A percentile compares a stretch with the other conserved stretches of the same genome.
Conservation (phyloP, 2,888 invertebrate genomes). For the Dyspetes luteomarginatus region DNA sequence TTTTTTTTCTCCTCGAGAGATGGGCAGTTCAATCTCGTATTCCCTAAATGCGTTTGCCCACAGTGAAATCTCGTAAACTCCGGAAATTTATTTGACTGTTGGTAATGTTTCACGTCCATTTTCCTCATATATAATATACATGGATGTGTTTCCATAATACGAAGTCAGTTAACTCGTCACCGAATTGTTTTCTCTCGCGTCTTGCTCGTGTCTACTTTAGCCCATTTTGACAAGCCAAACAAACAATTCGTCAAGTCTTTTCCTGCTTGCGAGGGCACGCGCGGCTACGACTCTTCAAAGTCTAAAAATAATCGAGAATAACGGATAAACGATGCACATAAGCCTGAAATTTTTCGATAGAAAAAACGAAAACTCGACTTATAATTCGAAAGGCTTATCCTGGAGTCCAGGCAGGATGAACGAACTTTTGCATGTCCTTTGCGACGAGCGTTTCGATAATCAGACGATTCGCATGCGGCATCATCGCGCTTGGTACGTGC, state of each 20-base stretch:
- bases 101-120: slow-evolving; percentile 3
- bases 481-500: slow-evolving; percentile 63
- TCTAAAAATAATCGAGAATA: slow-evolving; percentile 39
- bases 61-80: slow-evolving; percentile 15
- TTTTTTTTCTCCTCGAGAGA: no score
- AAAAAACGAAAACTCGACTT: background rate
- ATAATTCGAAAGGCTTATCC: background rate
- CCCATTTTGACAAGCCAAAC: slow-evolving; percentile 77
- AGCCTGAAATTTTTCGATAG: background rate
- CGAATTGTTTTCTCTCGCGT: slow-evolving; percentile 70
- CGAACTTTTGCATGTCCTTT: slow-evolving; percentile 29
- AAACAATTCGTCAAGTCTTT: slow-evolving; percentile 75
- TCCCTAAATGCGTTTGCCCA: background rate
- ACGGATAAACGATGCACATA: background rate
- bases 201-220: slow-evolving; percentile 60
- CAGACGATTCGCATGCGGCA: slow-evolving; percentile 68
- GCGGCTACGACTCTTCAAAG: background rate
- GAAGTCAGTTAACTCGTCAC: slow-evolving; percentile 38
- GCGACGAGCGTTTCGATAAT: slow-evolving; percentile 61
- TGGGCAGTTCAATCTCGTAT: no score
- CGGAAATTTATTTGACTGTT: slow-evolving; percentile 19
- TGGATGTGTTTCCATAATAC: slow-evolving; percentile 1
- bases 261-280: background rate
- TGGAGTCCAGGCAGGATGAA: background rate
- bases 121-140: background rate